Evolutionary conservation across 64 coral and sea anemone genomes (phyloP).

Genomic region (Actinia tenebrosa): DNA sequence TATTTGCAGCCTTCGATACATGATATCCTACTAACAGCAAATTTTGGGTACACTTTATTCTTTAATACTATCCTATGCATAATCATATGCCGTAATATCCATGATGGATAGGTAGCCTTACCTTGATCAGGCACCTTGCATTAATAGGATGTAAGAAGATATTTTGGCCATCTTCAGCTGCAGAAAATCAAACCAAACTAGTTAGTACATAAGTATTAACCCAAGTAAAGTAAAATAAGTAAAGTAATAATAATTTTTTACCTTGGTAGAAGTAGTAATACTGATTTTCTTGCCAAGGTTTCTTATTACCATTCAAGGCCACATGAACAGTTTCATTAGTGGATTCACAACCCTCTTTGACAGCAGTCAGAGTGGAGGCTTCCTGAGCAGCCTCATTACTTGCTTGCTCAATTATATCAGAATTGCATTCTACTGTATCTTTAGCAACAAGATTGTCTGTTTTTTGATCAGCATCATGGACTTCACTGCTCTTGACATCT

Average conservation of each 20-base stretch:
- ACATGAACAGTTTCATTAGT: neutral
- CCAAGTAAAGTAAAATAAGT: neutral
- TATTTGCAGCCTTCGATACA: too few species aligned
- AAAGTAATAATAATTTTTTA: too few species aligned
- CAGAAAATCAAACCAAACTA: slow-evolving; percentile 11
- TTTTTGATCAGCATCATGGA: neutral
- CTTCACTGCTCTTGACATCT: neutral
- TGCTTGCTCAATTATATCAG: neutral
- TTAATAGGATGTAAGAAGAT: slow-evolving; percentile 91
- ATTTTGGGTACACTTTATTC: too few species aligned
- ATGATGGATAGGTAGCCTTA: neutral
- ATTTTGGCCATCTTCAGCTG: slow-evolving; percentile 98
- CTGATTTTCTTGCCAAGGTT: neutral
- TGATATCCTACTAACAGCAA: too few species aligned
- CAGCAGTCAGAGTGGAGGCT: neutral
- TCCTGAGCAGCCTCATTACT: neutral
- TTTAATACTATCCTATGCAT: too few species aligned
- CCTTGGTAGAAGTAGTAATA: slow-evolving; percentile 67
- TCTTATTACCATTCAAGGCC: neutral
- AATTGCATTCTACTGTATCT: neutral
- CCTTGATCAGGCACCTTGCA: slow-evolving; percentile 88
- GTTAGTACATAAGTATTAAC: neutral
- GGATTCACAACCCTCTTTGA: neutral
- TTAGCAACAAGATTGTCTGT: neutral
- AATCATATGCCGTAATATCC: too few species aligned